Percentiles rank a stretch among this genome's conserved stretches.
These are phyloP conservation scores for Oxytorus armatus DNA, from an alignment of 2,888 invertebrate genomes.

Conservation along the genomic window DNA sequence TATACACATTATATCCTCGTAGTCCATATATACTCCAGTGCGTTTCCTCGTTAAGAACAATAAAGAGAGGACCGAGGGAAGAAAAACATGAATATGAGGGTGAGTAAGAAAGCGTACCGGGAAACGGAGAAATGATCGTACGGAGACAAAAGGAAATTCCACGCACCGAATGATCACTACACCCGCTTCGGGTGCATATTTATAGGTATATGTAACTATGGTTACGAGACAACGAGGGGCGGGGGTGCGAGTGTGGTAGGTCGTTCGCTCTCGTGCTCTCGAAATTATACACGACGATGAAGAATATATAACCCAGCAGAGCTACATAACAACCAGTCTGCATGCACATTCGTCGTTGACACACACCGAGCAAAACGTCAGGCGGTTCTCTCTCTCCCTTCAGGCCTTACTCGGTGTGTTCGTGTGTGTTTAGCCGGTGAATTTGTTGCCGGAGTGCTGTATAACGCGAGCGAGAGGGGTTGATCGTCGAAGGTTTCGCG, in stretches of 20 bases:
- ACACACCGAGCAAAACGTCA: constrained; percentile 5
- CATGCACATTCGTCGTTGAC: constrained; percentile 18
- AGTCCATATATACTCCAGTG: not conserved
- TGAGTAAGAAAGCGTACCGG: not conserved
- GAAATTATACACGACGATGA: constrained; percentile 6
- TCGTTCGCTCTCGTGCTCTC: constrained; percentile 14
- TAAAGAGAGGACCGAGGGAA: not conserved
- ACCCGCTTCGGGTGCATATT: constrained; percentile 15
- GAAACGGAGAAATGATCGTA: not conserved
- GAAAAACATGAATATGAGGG: not conserved
- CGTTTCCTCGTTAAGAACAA: constrained; percentile 38
- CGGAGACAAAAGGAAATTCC: constrained; percentile 30
- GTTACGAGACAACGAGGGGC: constrained; percentile 16
- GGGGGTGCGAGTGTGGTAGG: not conserved
- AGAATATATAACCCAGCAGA: not conserved
- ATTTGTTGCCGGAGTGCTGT: constrained; percentile 14
- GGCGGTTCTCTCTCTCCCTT: constrained; percentile 2
- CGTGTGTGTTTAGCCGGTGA: constrained; percentile 26
- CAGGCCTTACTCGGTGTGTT: not conserved
- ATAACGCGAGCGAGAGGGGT: constrained; percentile 3
- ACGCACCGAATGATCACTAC: constrained; percentile 31
- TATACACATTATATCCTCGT: too few relatives aligned
- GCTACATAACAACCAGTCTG: not conserved
- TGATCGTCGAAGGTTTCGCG: constrained; percentile 17
- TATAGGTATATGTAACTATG: constrained; percentile 44